Conservation (phyloP, 1,140 invertebrate genomes). For the Littorina saxatilis region DNA sequence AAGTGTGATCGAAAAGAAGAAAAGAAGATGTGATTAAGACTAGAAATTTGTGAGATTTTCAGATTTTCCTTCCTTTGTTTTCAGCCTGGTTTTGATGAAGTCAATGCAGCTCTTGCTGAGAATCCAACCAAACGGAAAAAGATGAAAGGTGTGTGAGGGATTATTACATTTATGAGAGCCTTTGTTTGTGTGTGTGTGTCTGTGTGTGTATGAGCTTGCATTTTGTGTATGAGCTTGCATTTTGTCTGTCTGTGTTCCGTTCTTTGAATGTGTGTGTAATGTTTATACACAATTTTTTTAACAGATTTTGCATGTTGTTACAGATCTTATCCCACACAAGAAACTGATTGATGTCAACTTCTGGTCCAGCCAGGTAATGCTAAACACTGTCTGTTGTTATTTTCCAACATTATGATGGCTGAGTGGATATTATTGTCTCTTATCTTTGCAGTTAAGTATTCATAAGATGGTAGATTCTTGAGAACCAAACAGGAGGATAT, state of each 20-base stretch:
- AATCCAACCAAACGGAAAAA: slow-evolving; percentile 69
- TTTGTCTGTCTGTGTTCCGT: neutral
- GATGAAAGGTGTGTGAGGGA: slow-evolving; percentile 71
- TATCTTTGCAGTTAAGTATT: too few species aligned
- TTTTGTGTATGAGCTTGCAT: neutral
- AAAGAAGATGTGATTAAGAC: too few species aligned
- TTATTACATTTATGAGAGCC: neutral
- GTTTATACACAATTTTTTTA: too few species aligned
- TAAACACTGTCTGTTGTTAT: too few species aligned
- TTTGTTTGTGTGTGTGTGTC: neutral
- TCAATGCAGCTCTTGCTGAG: slow-evolving; percentile 71
- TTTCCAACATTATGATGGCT: neutral
- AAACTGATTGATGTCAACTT: slow-evolving; percentile 85
- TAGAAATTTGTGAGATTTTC: too few species aligned
- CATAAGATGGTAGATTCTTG: too few species aligned
- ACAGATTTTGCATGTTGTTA: slow-evolving; percentile 40
- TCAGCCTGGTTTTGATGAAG: slow-evolving; percentile 80
- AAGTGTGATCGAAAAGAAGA: too few species aligned
- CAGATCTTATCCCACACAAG: slow-evolving; percentile 69
- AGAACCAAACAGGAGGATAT: too few species aligned
- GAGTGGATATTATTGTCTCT: too few species aligned
- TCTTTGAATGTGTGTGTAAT: neutral
- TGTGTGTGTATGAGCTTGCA: too few species aligned
- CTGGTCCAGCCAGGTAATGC: slow-evolving; percentile 86
- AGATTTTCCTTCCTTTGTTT: too few species aligned